Percentiles rank a stretch among this genome's conserved stretches.
These are phyloP conservation scores for Scolopax rusticola DNA, from an alignment of 2,797 vertebrate genomes.

Conservation along the genomic window DNA sequence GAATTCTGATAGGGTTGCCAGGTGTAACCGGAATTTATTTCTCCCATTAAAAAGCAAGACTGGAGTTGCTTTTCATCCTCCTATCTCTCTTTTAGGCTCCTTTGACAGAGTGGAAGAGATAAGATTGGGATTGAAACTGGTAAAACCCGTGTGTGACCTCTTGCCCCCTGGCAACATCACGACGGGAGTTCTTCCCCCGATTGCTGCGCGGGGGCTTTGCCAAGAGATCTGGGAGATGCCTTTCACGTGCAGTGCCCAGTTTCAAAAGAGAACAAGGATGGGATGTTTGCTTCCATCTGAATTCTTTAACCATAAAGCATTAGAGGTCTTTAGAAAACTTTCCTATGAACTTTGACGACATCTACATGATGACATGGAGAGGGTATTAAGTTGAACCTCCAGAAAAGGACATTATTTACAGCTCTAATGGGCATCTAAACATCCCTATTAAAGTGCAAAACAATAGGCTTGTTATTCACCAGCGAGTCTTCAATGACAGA, in stretches of 20 bases:
- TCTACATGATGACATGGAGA: not conserved
- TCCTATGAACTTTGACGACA: not conserved
- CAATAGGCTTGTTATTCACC: constrained; percentile 43
- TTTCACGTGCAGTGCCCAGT: not conserved
- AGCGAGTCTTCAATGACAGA: constrained; percentile 24
- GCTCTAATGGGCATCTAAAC: not conserved
- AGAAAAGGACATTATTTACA: not conserved
- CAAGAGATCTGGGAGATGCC: not conserved
- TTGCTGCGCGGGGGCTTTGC: not conserved
- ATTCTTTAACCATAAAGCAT: not conserved
- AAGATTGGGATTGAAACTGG: constrained; percentile 59
- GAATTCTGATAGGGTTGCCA: constrained; percentile 19
- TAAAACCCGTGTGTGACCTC: constrained; percentile 69
- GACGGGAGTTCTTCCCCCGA: not conserved
- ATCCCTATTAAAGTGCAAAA: not conserved
- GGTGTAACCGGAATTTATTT: constrained; percentile 70
- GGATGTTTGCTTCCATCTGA: not conserved
- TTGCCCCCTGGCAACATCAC: constrained; percentile 15
- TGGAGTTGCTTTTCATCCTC: constrained; percentile 60
- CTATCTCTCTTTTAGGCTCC: constrained; percentile 14
- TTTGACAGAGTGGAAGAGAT: constrained; percentile 60
- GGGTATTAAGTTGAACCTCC: not conserved
- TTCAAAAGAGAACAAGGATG: not conserved
- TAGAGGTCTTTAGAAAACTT: not conserved
- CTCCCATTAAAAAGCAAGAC: constrained; percentile 29